Percentiles rank a stretch among this genome's conserved stretches.
phyloP scores from a whole-genome alignment of 2,797 vertebrate species.

The Diceros bicornis region DNA sequence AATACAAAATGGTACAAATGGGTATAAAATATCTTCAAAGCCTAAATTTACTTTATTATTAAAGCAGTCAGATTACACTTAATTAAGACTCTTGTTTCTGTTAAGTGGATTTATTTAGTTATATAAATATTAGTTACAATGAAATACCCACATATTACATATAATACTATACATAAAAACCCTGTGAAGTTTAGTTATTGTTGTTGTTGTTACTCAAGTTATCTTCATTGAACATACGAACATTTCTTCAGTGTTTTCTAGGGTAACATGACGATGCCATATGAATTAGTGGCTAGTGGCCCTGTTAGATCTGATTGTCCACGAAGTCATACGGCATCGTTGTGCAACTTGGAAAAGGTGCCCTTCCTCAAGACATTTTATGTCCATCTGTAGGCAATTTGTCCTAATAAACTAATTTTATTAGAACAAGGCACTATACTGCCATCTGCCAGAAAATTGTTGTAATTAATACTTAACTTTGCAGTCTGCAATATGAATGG shows the following conservation, averaged over 20 bases:
- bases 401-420: slow-evolving; percentile 43
- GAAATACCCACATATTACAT: background rate
- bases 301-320: too few species aligned
- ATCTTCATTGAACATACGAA: background rate
- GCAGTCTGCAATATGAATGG: background rate
- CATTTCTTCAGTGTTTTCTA: background rate
- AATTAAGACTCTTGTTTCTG: background rate
- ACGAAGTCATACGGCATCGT: background rate
- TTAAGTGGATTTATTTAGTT: background rate
- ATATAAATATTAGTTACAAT: background rate
- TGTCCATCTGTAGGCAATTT: background rate
- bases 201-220: background rate
- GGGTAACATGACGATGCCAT: too few species aligned
- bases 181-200: background rate
- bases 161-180: background rate
- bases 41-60: background rate
- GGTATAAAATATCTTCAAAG: background rate
- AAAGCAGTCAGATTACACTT: background rate
- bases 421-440: background rate
- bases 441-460: background rate
- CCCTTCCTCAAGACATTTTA: background rate
- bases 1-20: background rate
- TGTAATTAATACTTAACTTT: slow-evolving; percentile 16
- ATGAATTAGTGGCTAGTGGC: too few species aligned
- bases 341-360: background rate